Evolutionary conservation across 2,113 vertebrate species (phyloP).

Genomic region (Vicugna pacos): DNA sequence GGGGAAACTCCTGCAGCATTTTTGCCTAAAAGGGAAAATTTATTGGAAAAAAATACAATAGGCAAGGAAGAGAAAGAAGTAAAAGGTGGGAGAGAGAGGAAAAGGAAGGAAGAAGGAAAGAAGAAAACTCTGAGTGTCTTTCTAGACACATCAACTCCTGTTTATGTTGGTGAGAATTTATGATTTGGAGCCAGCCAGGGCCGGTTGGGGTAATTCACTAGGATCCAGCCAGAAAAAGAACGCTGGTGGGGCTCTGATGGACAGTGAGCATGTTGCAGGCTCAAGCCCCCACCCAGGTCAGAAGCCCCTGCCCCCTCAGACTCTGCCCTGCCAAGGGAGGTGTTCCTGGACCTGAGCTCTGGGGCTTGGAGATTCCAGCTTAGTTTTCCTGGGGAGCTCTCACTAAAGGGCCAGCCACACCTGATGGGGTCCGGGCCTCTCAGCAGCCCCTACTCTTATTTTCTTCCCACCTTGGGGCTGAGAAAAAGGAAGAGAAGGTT

Average conservation of each 20-base stretch:
- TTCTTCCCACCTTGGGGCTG: slow-evolving; percentile 33
- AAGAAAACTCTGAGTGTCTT: slow-evolving; percentile 73
- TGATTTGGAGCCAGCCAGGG: slow-evolving; percentile 75
- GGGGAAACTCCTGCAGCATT: slow-evolving; percentile 36
- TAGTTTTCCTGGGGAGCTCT: slow-evolving; percentile 6
- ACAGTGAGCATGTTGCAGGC: slow-evolving; percentile 37
- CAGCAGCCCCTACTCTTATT: slow-evolving; percentile 19
- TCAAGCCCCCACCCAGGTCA: slow-evolving; percentile 52
- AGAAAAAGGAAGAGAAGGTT: slow-evolving; percentile 30
- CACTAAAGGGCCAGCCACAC: background rate
- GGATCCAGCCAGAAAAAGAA: slow-evolving; percentile 58
- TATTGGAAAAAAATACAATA: slow-evolving; percentile 22
- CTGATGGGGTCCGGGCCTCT: background rate
- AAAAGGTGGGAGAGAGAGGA: background rate
- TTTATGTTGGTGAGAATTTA: slow-evolving; percentile 85
- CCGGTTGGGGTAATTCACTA: slow-evolving; percentile 70
- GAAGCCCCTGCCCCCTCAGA: slow-evolving; percentile 44
- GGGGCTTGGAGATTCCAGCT: slow-evolving; percentile 37
- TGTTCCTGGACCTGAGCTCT: slow-evolving; percentile 61
- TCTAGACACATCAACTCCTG: slow-evolving; percentile 84
- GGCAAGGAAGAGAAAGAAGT: background rate
- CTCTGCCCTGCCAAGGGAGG: slow-evolving; percentile 43
- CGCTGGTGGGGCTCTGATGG: slow-evolving; percentile 43
- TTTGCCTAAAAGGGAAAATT: slow-evolving; percentile 47
- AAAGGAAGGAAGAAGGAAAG: slow-evolving; percentile 14